Conservation (phyloP, 2,888 invertebrate species). For the Drosophila merina region DNA sequence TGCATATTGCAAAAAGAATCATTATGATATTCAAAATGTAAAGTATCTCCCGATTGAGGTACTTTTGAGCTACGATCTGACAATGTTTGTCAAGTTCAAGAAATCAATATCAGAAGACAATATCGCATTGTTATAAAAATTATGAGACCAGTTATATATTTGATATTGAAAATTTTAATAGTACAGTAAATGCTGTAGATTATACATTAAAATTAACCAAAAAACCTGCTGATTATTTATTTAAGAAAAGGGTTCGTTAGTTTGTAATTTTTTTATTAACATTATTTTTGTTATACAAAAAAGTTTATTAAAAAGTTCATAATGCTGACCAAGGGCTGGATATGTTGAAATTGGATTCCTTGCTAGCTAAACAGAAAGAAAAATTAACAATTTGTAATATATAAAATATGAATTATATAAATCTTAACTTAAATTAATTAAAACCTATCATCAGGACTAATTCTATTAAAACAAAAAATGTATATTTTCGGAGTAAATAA, state of each 20-base stretch:
- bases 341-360: background rate
- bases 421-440: too few species aligned
- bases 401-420: background rate
- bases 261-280: too few species aligned
- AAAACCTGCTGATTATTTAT: background rate
- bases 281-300: background rate
- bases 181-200: background rate
- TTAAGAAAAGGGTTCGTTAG: background rate
- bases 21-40: background rate
- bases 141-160: constrained; percentile 1
- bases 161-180: background rate
- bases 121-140: background rate
- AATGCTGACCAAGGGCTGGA: background rate
- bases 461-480: background rate
- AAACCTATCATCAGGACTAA: background rate
- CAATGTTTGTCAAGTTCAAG: background rate
- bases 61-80: background rate
- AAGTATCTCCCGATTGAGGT: background rate
- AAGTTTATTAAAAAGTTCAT: background rate
- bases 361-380: background rate
- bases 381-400: background rate
- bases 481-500: background rate
- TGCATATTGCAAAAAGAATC: background rate
- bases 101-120: background rate
- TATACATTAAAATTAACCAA: background rate